Evolutionary conservation across 2,113 vertebrate genomes (phyloP).

Genomic region (Hippocampus zosterae): DNA sequence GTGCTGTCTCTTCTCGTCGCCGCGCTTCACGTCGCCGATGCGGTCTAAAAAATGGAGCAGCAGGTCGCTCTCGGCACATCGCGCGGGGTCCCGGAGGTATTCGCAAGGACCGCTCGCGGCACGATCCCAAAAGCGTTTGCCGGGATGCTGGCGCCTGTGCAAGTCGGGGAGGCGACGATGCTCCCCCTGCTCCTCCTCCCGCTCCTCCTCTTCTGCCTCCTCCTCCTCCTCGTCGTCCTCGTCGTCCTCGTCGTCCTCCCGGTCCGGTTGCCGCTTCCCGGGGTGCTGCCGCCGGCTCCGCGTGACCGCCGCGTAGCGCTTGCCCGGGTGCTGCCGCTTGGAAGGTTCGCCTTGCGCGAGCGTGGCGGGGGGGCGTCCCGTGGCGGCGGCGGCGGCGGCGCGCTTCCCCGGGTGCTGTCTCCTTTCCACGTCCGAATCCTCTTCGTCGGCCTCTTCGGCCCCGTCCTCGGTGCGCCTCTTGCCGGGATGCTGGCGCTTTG

Average conservation of each 20-base stretch:
- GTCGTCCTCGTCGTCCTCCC: conserved; percentile 48
- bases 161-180: conserved; percentile 26
- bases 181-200: conserved; percentile 42
- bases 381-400: conserved; percentile 41
- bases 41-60: conserved; percentile 78
- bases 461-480: conserved; percentile 68
- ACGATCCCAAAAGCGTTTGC: conserved; percentile 75
- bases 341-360: conserved; percentile 64
- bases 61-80: conserved; percentile 73
- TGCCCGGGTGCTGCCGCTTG: conserved; percentile 82
- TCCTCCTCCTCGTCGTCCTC: conserved; percentile 46
- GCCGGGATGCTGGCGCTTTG: conserved; percentile 78
- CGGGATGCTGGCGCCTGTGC: conserved; percentile 82
- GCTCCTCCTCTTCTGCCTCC: conserved; percentile 58
- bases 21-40: conserved; percentile 61
- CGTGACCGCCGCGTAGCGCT: conserved; percentile 61
- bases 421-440: conserved; percentile 55
- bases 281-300: conserved; percentile 75
- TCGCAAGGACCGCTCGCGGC: conserved; percentile 68
- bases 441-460: conserved; percentile 59
- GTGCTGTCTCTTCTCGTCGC: conserved; percentile 82
- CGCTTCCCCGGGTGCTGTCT: conserved; percentile 78
- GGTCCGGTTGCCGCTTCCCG: conserved; percentile 64
- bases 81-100: conserved; percentile 57
- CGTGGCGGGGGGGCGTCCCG: conserved; percentile 45